Evolutionary conservation across 2,113 vertebrate species (phyloP).

Genomic region (Dicaeum eximium): DNA sequence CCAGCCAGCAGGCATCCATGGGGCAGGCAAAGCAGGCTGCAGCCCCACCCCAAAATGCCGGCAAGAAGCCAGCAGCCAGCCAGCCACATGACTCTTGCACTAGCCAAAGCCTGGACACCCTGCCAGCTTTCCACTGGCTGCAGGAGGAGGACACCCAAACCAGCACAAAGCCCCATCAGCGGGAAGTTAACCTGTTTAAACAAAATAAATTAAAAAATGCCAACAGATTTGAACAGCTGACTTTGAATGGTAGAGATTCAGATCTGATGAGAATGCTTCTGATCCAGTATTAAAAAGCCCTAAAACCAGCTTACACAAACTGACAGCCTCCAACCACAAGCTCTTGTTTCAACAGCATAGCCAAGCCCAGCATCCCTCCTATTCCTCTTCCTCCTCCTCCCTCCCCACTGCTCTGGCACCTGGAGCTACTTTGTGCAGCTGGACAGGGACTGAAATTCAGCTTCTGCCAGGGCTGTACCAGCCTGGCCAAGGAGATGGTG

Average conservation of each 20-base stretch:
- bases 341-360: rapidly evolving
- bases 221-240: not conserved
- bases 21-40: not conserved
- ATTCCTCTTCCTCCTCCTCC: not conserved
- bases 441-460: not conserved
- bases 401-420: not conserved
- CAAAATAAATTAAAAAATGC: not conserved
- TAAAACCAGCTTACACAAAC: not conserved
- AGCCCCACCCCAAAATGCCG: not conserved
- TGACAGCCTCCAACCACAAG: not conserved
- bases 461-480: not conserved
- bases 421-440: not conserved
- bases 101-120: not conserved
- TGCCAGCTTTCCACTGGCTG: not conserved
- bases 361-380: not conserved
- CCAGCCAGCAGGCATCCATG: not conserved
- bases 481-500: rapidly evolving
- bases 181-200: not conserved
- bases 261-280: not conserved
- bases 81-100: not conserved
- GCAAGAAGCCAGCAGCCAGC: not conserved
- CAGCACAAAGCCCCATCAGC: not conserved
- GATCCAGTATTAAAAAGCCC: not conserved
- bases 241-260: not conserved
- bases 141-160: not conserved